Percentiles rank a stretch among this genome's conserved stretches.
These are phyloP conservation scores for Cerceris rybyensis DNA, from an alignment of 2,888 invertebrate genomes.

Conservation along the genomic window DNA sequence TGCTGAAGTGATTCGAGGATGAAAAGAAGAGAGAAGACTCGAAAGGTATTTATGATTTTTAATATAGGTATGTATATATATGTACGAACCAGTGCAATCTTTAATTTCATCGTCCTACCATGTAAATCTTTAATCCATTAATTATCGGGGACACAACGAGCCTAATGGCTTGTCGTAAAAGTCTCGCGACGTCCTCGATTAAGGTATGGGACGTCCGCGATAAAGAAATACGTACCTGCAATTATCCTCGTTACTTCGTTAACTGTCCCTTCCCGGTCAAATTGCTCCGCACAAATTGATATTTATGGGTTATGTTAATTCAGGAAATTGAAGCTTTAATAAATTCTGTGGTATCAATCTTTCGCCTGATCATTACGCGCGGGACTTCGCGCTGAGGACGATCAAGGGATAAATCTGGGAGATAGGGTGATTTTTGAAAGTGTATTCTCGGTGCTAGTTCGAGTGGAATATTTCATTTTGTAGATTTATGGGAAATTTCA, in stretches of 20 bases:
- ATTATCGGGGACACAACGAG: slow-evolving; percentile 45
- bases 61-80: background rate
- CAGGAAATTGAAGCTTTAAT: slow-evolving; percentile 36
- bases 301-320: slow-evolving; percentile 53
- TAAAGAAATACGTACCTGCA: slow-evolving; percentile 9
- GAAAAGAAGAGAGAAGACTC: too few relatives aligned
- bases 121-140: slow-evolving; percentile 47
- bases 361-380: slow-evolving; percentile 24
- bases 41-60: too few relatives aligned
- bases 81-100: slow-evolving; percentile 1
- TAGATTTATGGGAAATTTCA: too few relatives aligned
- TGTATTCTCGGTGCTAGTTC: too few relatives aligned
- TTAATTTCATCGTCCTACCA: slow-evolving; percentile 40
- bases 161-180: slow-evolving; percentile 39
- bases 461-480: too few relatives aligned
- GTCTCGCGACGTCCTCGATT: slow-evolving; percentile 40
- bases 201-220: slow-evolving; percentile 34
- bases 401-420: too few relatives aligned
- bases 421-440: too few relatives aligned
- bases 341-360: slow-evolving; percentile 45
- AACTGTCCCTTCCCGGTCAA: slow-evolving; percentile 15
- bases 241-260: slow-evolving; percentile 18
- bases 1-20: too few relatives aligned
- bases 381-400: too few relatives aligned
- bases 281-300: slow-evolving; percentile 48